Evolutionary conservation across 2,797 vertebrate species (phyloP).

Genomic region (Anguilla megastoma): DNA sequence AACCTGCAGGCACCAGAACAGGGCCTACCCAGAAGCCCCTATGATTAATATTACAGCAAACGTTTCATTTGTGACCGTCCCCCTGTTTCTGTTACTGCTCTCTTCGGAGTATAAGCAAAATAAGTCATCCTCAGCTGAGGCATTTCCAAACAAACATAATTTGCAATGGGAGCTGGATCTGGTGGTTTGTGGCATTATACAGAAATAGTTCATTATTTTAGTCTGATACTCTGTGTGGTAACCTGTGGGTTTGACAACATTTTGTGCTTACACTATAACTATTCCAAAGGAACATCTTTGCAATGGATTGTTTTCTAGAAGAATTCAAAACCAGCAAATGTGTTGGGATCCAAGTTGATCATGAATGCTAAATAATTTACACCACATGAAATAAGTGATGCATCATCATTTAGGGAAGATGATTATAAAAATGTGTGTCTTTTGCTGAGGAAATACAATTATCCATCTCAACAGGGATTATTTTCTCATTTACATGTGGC

Average conservation of each 20-base stretch:
- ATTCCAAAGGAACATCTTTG: neutral
- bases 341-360: neutral
- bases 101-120: neutral
- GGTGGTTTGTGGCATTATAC: neutral
- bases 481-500: conserved; percentile 1
- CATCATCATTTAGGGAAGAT: conserved; percentile 10
- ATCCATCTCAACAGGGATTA: conserved; percentile 10
- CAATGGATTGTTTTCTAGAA: neutral
- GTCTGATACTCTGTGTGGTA: neutral
- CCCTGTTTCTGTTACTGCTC: neutral
- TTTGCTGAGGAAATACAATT: conserved; percentile 12
- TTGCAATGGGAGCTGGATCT: neutral
- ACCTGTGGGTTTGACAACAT: neutral
- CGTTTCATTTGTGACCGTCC: too few relatives aligned
- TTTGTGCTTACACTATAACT: neutral
- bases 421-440: conserved; percentile 2
- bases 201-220: neutral
- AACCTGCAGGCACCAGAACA: too few relatives aligned
- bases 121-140: neutral
- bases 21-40: too few relatives aligned
- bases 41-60: too few relatives aligned
- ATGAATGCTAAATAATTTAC: neutral
- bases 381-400: neutral
- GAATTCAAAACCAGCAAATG: neutral
- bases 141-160: neutral